Evolutionary conservation across 2,888 invertebrate species (phyloP), one percentile per base, ranked within the genome.

Genomic region (Agrypnus murinus): DNA sequence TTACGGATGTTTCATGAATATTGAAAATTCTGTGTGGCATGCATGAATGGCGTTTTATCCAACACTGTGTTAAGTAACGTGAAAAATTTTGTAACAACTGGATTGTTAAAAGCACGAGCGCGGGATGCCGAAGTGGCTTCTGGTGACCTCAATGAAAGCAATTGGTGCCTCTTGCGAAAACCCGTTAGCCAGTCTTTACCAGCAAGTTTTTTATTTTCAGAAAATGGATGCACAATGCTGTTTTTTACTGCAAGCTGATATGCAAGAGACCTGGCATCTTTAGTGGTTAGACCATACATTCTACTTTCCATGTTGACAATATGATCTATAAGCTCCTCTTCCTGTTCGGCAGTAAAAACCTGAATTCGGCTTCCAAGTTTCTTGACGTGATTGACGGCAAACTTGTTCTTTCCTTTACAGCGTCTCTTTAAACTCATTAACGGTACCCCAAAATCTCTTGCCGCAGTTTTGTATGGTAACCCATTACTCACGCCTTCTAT

Each of bases 281-380:
- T 73, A 15, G 64, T 55, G 9, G 72, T 71, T 19, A 76, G 59
- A 43, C 75, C 74, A 62, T 75, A 76, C 63, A 73, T 72, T 36
- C 70, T 63, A 7, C 58, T 55, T 45, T 77, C 76, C 60, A 71
- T 65, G 40, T 69, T 65, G 10, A 55, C 36, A 43, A 69, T 64
- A 34, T 67, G 43, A n/a, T 19, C 62, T 25, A 59, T 36, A 14
- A 67, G 46, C 31, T 63, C n/a, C n/a, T n/a, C n/a, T n/a, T n/a
- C n/a, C n/a, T n/a, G n/a, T n/a, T n/a, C n/a, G n/a, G n/a, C n/a
- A n/a, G n/a, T n/a, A n/a, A 67, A 63, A 19, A 68, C 67, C 25
- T 19, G 31, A n/a, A n/a, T n/a, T 32, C 45, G 31, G 34, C 45
- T n/a, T 38, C 14, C 50, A 19, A 68, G 19, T 31, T 46, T 40